Percentiles rank a stretch among this genome's conserved stretches.
These are phyloP conservation scores for Microcebus griseorufus DNA, from an alignment of 2,113 vertebrate species.

Conservation along the genomic window DNA sequence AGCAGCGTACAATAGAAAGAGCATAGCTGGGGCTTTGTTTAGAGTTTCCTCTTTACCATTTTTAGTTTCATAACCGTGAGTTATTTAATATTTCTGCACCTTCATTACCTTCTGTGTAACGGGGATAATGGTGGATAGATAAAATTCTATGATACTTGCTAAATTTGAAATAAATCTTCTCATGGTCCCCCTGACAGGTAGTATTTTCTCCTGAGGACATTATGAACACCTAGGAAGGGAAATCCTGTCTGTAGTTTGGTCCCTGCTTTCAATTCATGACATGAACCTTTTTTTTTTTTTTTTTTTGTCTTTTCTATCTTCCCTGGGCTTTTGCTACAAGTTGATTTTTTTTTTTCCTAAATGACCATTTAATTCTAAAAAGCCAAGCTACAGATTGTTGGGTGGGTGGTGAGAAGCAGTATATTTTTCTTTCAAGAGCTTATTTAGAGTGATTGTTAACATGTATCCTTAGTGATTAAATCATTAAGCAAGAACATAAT, in stretches of 20 bases:
- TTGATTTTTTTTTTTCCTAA: not conserved
- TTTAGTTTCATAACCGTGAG: not conserved
- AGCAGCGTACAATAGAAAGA: not conserved
- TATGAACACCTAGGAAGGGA: not conserved
- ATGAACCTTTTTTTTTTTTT: not conserved
- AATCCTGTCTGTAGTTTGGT: not conserved
- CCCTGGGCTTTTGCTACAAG: not conserved
- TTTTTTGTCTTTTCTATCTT: not conserved
- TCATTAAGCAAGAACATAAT: conserved; percentile 58
- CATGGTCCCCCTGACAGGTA: not conserved
- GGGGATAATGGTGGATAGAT: not conserved
- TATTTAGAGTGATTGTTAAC: conserved; percentile 68
- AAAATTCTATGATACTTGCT: not conserved
- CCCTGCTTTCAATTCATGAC: not conserved
- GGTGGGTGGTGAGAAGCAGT: conserved; percentile 63
- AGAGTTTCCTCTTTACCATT: not conserved
- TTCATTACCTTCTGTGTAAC: not conserved
- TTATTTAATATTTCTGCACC: not conserved
- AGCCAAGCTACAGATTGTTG: conserved; percentile 52
- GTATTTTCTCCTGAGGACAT: not conserved
- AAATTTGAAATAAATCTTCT: not conserved
- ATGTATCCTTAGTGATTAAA: conserved; percentile 77
- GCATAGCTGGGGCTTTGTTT: not conserved
- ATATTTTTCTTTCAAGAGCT: conserved; percentile 64
- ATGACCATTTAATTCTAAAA: conserved; percentile 64